Percentiles rank a stretch among this genome's conserved stretches.
Evolutionary conservation across 2,113 vertebrate genomes (phyloP).

Genomic region (Sprattus sprattus): DNA sequence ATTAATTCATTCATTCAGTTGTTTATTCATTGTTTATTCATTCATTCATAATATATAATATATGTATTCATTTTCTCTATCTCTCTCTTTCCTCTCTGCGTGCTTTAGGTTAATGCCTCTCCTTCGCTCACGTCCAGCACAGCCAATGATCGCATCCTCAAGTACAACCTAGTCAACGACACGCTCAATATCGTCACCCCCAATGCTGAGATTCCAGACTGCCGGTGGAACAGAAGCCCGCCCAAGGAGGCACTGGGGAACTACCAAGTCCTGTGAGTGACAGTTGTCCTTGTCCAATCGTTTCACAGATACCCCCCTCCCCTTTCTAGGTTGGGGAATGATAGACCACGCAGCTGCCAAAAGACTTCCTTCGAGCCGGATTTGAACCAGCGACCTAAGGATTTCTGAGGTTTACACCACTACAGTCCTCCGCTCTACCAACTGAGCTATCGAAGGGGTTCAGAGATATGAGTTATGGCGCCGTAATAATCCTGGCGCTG

Average conservation of each 20-base stretch:
- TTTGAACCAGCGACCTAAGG: slow-evolving; percentile 57
- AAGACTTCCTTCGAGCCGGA: slow-evolving; percentile 46
- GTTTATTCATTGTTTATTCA: no score
- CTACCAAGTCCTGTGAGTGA: slow-evolving; percentile 93
- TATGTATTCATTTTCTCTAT: neutral
- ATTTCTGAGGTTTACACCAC: neutral
- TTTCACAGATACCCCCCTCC: neutral
- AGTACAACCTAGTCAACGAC: slow-evolving; percentile 98
- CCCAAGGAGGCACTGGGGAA: slow-evolving; percentile 89
- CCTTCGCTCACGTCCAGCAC: slow-evolving; percentile 97
- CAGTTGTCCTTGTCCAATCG: neutral
- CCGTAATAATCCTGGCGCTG: neutral
- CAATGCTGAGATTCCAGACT: slow-evolving; percentile 91
- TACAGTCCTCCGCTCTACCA: slow-evolving; percentile 20
- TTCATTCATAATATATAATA: no score
- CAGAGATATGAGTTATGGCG: neutral
- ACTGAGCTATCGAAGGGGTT: slow-evolving; percentile 11
- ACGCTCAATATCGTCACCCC: slow-evolving; percentile 94
- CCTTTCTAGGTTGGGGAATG: neutral
- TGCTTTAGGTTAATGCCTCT: slow-evolving; percentile 89
- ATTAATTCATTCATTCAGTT: no score
- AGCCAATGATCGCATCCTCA: slow-evolving; percentile 94
- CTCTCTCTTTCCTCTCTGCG: slow-evolving; percentile 2
- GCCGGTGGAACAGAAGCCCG: slow-evolving; percentile 89
- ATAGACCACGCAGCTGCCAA: slow-evolving; percentile 19